Evolutionary conservation across 1,140 invertebrate genomes (phyloP).

Genomic region (Drosophila pectinifera): DNA sequence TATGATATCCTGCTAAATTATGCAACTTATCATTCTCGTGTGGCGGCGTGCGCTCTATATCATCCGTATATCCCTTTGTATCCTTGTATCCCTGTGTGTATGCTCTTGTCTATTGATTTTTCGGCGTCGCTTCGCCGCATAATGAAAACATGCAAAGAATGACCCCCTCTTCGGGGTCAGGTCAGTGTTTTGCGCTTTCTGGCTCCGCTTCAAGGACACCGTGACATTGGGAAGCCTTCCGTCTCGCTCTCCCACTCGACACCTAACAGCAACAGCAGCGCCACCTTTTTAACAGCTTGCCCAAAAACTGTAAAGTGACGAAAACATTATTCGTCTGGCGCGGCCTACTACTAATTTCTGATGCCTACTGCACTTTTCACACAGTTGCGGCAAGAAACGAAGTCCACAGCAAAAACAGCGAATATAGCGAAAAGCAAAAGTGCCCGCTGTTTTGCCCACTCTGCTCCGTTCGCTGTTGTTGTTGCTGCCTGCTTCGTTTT

Average conservation of each 20-base stretch:
- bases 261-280: conserved; percentile 18
- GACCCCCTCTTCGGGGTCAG: conserved; percentile 50
- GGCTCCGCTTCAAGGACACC: conserved; percentile 66
- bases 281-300: conserved; percentile 49
- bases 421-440: conserved; percentile 29
- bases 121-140: conserved; percentile 19
- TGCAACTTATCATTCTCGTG: conserved; percentile 73
- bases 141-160: conserved; percentile 28
- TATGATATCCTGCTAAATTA: conserved; percentile 79
- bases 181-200: conserved; percentile 43
- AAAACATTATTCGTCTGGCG: conserved; percentile 4
- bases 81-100: conserved; percentile 35
- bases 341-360: conserved; percentile 27
- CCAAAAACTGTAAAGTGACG: conserved; percentile 35
- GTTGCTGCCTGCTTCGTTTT: conserved; percentile 42
- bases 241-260: background rate
- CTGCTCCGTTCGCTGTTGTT: conserved; percentile 32
- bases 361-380: conserved; percentile 54
- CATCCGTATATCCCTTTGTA: conserved; percentile 13
- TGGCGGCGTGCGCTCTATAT: conserved; percentile 18
- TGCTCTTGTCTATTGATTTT: conserved; percentile 67
- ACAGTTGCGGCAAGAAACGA: conserved; percentile 39
- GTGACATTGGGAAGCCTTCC: conserved; percentile 47
- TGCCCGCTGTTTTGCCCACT: conserved; percentile 27
- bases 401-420: conserved; percentile 28